Evolutionary conservation across 2,888 invertebrate genomes (phyloP), one percentile per base, ranked within the genome.

Genomic region (Synanthedon myopaeformis): DNA sequence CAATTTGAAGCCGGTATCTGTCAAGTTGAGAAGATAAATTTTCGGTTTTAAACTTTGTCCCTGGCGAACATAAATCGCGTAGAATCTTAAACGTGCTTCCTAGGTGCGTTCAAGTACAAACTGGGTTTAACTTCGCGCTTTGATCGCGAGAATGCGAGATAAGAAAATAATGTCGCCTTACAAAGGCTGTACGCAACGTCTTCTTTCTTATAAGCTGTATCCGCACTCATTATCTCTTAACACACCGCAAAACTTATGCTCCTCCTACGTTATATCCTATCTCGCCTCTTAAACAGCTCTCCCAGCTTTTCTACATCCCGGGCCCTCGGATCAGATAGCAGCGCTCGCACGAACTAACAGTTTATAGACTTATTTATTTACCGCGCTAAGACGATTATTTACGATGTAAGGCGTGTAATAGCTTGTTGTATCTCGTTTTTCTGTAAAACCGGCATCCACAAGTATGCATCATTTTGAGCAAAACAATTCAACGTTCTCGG

Each of bases 301-400:
- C 71, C 73, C 70, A 69, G 70, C 69, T 71, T 72, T 66, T 70
- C 72, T 72, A 71, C 75, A 76, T 80, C 79, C 74, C 69, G 70
- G 60, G 65, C 64, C 62, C 72, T 69, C 65, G 65, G 75, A 87
- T 87, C 86, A 79, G 86, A 87, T 87, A 86, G 63, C 65, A 64
- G 59, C 58, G 58, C 69, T 66, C 64, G 74, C 76, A 69, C 74
- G 75, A 75, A 74, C 67, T 71, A 64, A 56, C 60, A 67, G 72
- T 72, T 77, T 74, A 76, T 74, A 76, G 76, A 75, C 75, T 82
- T 85, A 85, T 84, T 85, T 86, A 86, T 85, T 85, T 85, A 84
- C 80, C 63, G 63, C 69, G 69, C 76, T 76, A 76, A 78, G 75
- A 74, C 72, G 74, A 82, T 83, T 86, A 85, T 85, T 87, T 87